Conservation (phyloP, 2,797 vertebrate species). For the Crocidura indochinensis region DNA sequence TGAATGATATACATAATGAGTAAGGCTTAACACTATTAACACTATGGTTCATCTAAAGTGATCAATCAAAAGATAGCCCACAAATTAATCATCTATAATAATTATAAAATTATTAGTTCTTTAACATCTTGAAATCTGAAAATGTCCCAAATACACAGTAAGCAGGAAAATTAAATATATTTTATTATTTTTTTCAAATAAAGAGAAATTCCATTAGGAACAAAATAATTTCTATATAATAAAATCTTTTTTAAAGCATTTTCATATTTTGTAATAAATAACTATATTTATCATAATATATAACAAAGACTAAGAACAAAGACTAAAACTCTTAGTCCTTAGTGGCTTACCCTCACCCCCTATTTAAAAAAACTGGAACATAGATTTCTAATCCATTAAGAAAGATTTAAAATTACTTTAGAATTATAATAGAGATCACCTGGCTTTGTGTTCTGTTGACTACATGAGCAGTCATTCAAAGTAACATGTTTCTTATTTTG, state of each 20-base stretch:
- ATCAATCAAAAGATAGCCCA: neutral
- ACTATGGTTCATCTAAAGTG: conserved; percentile 5
- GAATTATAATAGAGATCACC: neutral
- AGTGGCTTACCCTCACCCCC: neutral
- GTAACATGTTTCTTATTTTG: neutral
- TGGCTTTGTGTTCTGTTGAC: neutral
- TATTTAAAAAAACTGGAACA: neutral
- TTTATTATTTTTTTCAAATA: neutral
- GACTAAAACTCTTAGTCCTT: neutral
- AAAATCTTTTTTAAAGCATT: conserved; percentile 55
- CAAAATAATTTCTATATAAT: conserved; percentile 17
- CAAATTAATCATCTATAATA: neutral
- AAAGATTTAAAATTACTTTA: neutral
- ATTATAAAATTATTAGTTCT: conserved; percentile 44
- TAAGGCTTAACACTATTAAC: conserved; percentile 11
- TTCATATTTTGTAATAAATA: conserved; percentile 9
- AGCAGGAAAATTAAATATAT: conserved; percentile 59
- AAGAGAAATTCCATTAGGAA: conserved; percentile 50
- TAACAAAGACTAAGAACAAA: neutral
- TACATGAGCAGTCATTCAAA: neutral
- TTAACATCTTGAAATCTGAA: conserved; percentile 46
- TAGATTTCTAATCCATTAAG: conserved; percentile 1
- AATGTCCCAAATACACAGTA: conserved; percentile 38
- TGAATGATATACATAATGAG: neutral
- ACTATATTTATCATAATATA: conserved; percentile 22